These are phyloP conservation scores for Poeciliopsis infans DNA, from an alignment of 2,797 vertebrate species.

Conservation along the genomic window DNA sequence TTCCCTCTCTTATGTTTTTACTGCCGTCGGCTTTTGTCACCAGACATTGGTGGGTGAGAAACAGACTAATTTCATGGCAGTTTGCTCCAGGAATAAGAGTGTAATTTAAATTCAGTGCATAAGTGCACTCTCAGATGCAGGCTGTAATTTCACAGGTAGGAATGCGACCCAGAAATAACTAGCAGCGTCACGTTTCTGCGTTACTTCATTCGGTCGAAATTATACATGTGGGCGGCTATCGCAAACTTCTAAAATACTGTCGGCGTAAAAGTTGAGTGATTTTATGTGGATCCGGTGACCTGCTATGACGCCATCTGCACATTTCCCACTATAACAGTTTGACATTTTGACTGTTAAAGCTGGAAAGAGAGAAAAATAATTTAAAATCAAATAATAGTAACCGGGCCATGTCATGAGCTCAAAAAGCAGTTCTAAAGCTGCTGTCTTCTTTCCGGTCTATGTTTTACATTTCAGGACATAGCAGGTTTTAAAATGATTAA, in stretches of 20 bases:
- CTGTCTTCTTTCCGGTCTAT: not conserved
- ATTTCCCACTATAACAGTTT: not conserved
- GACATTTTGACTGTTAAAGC: not conserved
- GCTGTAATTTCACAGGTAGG: conserved; percentile 6
- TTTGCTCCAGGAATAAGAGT: conserved; percentile 3
- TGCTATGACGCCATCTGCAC: not conserved
- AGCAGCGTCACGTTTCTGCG: not conserved
- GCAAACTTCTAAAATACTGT: not conserved
- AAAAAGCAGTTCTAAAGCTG: not conserved
- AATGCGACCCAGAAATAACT: not conserved
- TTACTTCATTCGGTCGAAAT: not conserved
- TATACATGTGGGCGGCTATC: not conserved
- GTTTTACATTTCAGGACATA: not conserved
- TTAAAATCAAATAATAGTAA: not conserved
- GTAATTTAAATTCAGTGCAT: conserved; percentile 1
- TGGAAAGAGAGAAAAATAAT: not conserved
- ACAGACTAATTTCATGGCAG: conserved; percentile 3
- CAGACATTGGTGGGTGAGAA: not conserved
- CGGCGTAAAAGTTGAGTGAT: not conserved
- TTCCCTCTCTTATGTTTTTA: not conserved
- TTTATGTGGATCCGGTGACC: not conserved
- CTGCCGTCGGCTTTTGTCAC: not conserved
- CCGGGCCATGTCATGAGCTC: not conserved
- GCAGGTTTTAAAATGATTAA: not conserved
- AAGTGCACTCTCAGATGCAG: not conserved